These are phyloP conservation scores for Amphiura filiformis DNA, from an alignment of 35 echinoderm and acorn worm genomes.

Conservation along the genomic window DNA sequence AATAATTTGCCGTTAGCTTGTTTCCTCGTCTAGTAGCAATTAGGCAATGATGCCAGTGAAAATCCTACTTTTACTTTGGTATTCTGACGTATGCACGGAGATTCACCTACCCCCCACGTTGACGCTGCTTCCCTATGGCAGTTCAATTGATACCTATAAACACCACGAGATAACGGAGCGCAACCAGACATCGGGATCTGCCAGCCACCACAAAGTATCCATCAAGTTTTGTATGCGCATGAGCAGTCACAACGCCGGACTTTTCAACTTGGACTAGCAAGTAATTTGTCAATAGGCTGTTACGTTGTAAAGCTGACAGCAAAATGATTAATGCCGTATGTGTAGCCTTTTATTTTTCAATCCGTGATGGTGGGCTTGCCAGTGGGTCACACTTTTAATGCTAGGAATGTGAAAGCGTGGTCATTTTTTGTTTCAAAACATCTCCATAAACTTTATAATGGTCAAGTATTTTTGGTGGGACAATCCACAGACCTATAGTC, in stretches of 20 bases:
- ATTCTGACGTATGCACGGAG: neutral
- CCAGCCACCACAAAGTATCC: too few relatives aligned
- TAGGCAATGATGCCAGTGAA: neutral
- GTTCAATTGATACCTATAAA: neutral
- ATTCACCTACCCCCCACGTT: neutral
- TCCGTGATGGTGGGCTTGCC: too few relatives aligned
- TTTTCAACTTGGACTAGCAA: neutral
- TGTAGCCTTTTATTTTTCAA: too few relatives aligned
- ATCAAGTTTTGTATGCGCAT: neutral
- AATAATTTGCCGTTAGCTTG: neutral
- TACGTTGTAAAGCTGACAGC: neutral
- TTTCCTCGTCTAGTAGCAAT: neutral
- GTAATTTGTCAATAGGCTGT: neutral
- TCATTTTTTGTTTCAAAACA: neutral
- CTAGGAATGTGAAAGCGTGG: neutral
- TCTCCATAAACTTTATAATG: neutral
- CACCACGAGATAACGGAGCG: neutral
- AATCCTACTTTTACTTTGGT: neutral
- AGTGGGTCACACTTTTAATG: too few relatives aligned
- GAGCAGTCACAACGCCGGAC: neutral
- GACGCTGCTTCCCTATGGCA: neutral
- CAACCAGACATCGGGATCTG: neutral
- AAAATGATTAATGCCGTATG: neutral
- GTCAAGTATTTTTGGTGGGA: neutral
- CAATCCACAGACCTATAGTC: neutral